Percentiles rank a stretch among this genome's conserved stretches.
Evolutionary conservation across 2,113 vertebrate genomes (phyloP).

Genomic region (Heterocephalus glaber): DNA sequence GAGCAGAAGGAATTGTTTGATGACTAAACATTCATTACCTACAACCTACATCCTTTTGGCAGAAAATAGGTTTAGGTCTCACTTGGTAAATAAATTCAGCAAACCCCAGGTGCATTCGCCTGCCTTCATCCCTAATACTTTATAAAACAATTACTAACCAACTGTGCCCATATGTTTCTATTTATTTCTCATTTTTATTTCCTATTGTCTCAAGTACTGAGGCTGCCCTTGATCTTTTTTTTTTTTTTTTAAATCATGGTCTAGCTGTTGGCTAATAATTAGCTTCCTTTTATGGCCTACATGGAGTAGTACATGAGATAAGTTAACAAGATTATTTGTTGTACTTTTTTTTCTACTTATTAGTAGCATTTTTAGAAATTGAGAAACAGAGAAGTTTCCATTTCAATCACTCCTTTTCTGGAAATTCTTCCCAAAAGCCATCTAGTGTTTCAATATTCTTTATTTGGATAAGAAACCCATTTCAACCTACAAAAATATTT

Average conservation of each 20-base stretch:
- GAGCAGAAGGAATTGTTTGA: not conserved
- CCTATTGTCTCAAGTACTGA: not conserved
- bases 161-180: not conserved
- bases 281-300: not conserved
- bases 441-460: not conserved
- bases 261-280: not conserved
- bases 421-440: conserved; percentile 41
- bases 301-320: not conserved
- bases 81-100: not conserved
- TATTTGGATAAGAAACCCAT: not conserved
- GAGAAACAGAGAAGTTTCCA: not conserved
- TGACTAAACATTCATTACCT: not conserved
- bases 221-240: not conserved
- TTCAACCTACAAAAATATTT: not conserved
- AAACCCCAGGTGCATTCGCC: not conserved
- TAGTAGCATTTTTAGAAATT: not conserved
- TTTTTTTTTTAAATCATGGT: not conserved
- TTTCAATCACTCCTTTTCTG: not conserved
- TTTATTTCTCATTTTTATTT: conserved; percentile 11
- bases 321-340: not conserved
- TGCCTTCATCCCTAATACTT: not conserved
- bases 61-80: not conserved
- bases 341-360: not conserved
- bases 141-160: not conserved
- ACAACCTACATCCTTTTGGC: conserved; percentile 1